Percentiles rank a stretch among this genome's conserved stretches.
phyloP scores from a whole-genome alignment of 92 coral and sea anemone genomes.

The Epizoanthus stellaris region DNA sequence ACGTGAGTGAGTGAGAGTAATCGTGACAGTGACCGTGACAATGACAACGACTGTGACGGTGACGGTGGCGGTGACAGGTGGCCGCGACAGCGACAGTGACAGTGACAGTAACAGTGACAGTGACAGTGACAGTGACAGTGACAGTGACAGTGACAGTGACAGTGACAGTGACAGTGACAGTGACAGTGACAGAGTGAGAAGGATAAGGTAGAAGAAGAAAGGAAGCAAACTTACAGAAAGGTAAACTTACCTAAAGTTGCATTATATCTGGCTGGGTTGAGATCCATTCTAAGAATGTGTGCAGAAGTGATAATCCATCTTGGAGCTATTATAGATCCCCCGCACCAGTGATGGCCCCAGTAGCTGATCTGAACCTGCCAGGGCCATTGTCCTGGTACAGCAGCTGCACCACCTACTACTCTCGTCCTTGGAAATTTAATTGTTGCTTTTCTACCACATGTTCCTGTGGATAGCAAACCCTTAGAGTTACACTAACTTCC shows the following conservation, averaged over 20 bases:
- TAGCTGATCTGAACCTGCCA: conserved; percentile 88
- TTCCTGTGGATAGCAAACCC: conserved; percentile 33
- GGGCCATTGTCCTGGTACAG: conserved; percentile 89
- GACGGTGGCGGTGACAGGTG: too few species aligned
- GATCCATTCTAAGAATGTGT: conserved; percentile 48
- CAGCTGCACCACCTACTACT: conserved; percentile 73
- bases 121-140: background rate
- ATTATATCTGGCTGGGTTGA: conserved; percentile 48
- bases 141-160: background rate
- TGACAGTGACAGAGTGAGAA: background rate
- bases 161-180: background rate
- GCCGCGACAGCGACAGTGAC: too few species aligned
- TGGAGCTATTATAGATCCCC: conserved; percentile 69
- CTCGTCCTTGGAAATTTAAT: conserved; percentile 62
- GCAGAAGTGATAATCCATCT: conserved; percentile 85
- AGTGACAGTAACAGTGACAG: too few species aligned
- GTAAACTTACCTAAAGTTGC: conserved; percentile 69
- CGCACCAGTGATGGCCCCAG: conserved; percentile 74
- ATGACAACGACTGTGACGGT: too few species aligned
- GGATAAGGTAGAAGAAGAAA: background rate
- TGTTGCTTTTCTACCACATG: conserved; percentile 71
- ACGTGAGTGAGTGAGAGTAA: too few species aligned
- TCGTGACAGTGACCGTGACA: too few species aligned
- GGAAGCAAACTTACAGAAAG: background rate
- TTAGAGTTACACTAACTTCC: background rate